phyloP scores from a whole-genome alignment of 2,888 invertebrate species.

The Pandemis cinnamomeana region DNA sequence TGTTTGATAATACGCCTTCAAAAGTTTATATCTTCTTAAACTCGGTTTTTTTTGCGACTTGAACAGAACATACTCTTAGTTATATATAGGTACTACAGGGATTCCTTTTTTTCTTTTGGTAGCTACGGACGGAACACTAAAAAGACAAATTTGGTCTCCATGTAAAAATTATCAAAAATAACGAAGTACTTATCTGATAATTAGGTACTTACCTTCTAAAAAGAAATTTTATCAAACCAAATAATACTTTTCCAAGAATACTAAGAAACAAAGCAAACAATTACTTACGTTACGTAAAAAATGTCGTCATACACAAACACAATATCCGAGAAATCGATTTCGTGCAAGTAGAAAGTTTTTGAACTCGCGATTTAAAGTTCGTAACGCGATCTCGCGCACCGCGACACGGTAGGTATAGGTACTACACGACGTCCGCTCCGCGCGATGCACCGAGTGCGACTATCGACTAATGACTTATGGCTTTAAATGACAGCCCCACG shows the following conservation, averaged over 20 bases:
- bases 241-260: neutral
- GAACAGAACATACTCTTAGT: no score
- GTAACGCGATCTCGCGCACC: neutral
- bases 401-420: neutral
- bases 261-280: neutral
- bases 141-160: no score
- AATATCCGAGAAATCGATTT: constrained; percentile 23
- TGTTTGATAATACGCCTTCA: no score
- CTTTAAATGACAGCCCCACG: neutral
- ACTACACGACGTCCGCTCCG: neutral
- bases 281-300: constrained; percentile 29
- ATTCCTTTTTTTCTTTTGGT: no score
- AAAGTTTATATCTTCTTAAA: no score
- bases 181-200: no score
- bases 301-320: constrained; percentile 30
- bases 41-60: no score
- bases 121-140: no score
- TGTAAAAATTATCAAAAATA: no score
- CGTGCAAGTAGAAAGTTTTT: constrained; percentile 32
- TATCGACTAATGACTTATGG: constrained; percentile 16
- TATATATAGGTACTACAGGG: no score
- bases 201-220: neutral
- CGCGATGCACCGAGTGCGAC: constrained; percentile 25
- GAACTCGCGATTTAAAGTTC: constrained; percentile 31
- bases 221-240: neutral